phyloP scores from a whole-genome alignment of 2,797 vertebrate genomes.

The Paedocypris micromegethes region DNA sequence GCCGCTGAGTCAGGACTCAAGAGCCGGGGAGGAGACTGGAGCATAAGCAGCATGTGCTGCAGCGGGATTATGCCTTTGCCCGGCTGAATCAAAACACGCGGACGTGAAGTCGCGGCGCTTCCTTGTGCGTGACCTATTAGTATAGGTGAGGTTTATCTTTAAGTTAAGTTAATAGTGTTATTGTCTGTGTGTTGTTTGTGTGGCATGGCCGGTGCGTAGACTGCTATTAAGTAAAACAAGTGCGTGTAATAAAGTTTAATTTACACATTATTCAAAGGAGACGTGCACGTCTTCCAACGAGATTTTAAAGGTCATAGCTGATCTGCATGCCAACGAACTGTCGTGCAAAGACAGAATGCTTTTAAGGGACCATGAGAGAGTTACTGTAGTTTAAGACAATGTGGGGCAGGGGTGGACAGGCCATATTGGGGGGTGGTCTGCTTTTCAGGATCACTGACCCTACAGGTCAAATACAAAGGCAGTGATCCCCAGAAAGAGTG shows the following conservation, averaged over 20 bases:
- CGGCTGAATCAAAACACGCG: slow-evolving; percentile 54
- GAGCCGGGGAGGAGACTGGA: slow-evolving; percentile 28
- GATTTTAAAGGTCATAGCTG: slow-evolving; percentile 27
- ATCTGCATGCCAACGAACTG: slow-evolving; percentile 36
- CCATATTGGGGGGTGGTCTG: slow-evolving; percentile 15
- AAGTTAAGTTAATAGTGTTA: background rate
- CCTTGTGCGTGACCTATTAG: slow-evolving; percentile 12
- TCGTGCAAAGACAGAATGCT: slow-evolving; percentile 5
- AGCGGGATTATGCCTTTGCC: slow-evolving; percentile 56
- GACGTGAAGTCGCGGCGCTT: slow-evolving; percentile 47
- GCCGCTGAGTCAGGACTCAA: slow-evolving; percentile 60
- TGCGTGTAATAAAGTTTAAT: too few relatives aligned
- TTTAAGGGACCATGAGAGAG: slow-evolving; percentile 22
- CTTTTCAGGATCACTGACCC: slow-evolving; percentile 33
- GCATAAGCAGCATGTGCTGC: slow-evolving; percentile 63
- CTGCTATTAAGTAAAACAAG: too few relatives aligned
- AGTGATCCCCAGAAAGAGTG: slow-evolving; percentile 1
- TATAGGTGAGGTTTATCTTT: slow-evolving; percentile 39
- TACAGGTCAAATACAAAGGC: slow-evolving; percentile 39
- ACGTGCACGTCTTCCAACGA: slow-evolving; percentile 7
- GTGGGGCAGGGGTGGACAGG: slow-evolving; percentile 7
- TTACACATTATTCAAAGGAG: background rate
- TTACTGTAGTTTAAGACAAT: slow-evolving; percentile 38
- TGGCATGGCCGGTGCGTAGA: too few relatives aligned
- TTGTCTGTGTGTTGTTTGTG: background rate